Base-by-base conservation (phyloP, 2,797 vertebrate genomes). In the Acomys russatus region DNA sequence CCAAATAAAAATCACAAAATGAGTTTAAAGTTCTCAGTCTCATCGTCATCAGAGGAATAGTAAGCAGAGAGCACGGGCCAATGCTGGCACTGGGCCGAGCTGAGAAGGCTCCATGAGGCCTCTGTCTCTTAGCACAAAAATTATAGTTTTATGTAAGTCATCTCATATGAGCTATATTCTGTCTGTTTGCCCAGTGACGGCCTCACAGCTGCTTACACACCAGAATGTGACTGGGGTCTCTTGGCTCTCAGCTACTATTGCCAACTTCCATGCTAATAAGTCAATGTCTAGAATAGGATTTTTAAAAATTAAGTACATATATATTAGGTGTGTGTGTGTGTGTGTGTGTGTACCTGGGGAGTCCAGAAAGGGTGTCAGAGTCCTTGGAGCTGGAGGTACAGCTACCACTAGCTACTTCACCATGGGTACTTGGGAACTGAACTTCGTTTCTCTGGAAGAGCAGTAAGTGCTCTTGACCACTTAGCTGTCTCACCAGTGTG, bases 101-200 rank as follows among this genome's bases (percentile, higher is more conserved):
- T 30, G 61, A 71, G 2, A 4, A 5, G 0, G 18, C 49, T 28
- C 22, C 64, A 12, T 1, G 0, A 0, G 3, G 51, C 44, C n/a
- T 86, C 44, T 28, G 3, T 35, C 28, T 73, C 44, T 56, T 49
- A 49, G 77, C 6, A 71, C 20, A 71, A 20, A 71, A 20, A 35
- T 71, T 71, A n/a, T 33, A 35, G 9, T 35, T 35, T 20, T 71
- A 71, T n/a, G 22, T 78, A 71, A 73, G 63, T 68, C 2, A 14
- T 54, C 35, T 68, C 49, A 14, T 7, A 15, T 78, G 44, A 64
- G 30, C 51, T 44, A 70, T 83, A 30, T 25, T n/a, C 71, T n/a
- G 0, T 49, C 51, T 18, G 61, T 35, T 49, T 38, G 49, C 15
- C 85, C 9, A 9, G 12, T 54, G 49, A 49, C 3, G 25, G 51